phyloP scores from a whole-genome alignment of 2,797 vertebrate genomes.

The Micropoecilia bifurca region DNA sequence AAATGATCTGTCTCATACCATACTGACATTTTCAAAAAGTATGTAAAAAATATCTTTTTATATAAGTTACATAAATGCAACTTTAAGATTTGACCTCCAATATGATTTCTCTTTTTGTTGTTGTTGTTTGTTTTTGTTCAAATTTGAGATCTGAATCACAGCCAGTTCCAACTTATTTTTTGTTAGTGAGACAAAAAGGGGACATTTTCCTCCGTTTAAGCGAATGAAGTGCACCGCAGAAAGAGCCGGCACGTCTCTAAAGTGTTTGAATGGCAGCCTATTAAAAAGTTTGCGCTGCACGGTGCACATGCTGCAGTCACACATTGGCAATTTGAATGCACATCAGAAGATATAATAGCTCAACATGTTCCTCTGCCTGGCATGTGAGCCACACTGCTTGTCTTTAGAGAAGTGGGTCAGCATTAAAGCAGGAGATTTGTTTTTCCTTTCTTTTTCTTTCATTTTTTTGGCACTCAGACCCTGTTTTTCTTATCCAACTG shows the following conservation, averaged over 20 bases:
- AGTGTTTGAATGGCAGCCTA: background rate
- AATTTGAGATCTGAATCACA: background rate
- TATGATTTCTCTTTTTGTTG: background rate
- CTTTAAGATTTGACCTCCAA: background rate
- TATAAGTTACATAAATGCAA: too few relatives aligned
- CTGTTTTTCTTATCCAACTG: background rate
- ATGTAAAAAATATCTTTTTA: too few relatives aligned
- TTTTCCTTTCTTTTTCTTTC: background rate
- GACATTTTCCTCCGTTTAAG: background rate
- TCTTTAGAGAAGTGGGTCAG: slow-evolving; percentile 10
- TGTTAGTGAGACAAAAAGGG: background rate
- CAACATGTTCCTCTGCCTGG: slow-evolving; percentile 4
- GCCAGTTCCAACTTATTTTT: background rate
- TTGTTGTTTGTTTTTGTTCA: too few relatives aligned
- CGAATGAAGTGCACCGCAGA: background rate
- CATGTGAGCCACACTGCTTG: background rate
- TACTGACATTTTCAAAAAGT: too few relatives aligned
- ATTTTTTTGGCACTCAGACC: too few relatives aligned
- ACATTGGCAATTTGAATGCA: slow-evolving; percentile 30
- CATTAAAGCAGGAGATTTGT: slow-evolving; percentile 1
- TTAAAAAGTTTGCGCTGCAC: background rate
- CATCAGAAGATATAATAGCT: background rate
- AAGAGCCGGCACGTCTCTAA: background rate
- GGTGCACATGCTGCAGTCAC: slow-evolving; percentile 1
- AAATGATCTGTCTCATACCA: too few relatives aligned